Conservation (phyloP, 2,888 invertebrate species). For the Zaprionus obscuricornis region DNA sequence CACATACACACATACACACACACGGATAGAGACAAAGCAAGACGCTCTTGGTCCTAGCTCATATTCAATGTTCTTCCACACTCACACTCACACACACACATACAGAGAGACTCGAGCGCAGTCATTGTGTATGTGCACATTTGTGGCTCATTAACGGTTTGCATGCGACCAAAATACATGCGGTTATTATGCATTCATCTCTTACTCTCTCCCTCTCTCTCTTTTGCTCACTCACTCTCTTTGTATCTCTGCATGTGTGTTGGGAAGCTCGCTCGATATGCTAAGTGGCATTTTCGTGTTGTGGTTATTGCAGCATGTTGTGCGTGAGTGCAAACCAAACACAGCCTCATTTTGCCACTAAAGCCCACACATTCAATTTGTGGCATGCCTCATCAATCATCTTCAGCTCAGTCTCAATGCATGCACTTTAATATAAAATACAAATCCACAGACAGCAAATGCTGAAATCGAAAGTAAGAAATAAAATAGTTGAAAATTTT, state of each 20-base stretch:
- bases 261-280: slow-evolving; percentile 51
- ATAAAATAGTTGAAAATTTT: background rate
- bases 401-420: no score
- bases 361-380: background rate
- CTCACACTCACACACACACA: background rate
- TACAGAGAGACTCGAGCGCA: no score
- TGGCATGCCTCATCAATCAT: slow-evolving; percentile 30
- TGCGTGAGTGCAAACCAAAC: slow-evolving; percentile 64
- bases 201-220: no score
- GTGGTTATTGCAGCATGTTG: slow-evolving; percentile 18
- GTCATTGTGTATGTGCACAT: slow-evolving; percentile 48
- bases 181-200: slow-evolving; percentile 56
- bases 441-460: background rate
- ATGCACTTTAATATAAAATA: background rate
- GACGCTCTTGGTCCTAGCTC: slow-evolving; percentile 32
- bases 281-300: slow-evolving; percentile 49
- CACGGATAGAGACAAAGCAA: slow-evolving; percentile 21
- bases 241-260: slow-evolving; percentile 3
- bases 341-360: slow-evolving; percentile 47
- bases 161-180: slow-evolving; percentile 60
- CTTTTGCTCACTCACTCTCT: no score
- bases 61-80: slow-evolving; percentile 2
- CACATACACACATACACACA: slow-evolving; percentile 7
- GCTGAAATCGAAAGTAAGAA: background rate
- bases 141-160: slow-evolving; percentile 79